A percentile compares a stretch with the other conserved stretches of the same genome.
phyloP scores from a whole-genome alignment of 2,797 vertebrate species.

The Tangara arthus region DNA sequence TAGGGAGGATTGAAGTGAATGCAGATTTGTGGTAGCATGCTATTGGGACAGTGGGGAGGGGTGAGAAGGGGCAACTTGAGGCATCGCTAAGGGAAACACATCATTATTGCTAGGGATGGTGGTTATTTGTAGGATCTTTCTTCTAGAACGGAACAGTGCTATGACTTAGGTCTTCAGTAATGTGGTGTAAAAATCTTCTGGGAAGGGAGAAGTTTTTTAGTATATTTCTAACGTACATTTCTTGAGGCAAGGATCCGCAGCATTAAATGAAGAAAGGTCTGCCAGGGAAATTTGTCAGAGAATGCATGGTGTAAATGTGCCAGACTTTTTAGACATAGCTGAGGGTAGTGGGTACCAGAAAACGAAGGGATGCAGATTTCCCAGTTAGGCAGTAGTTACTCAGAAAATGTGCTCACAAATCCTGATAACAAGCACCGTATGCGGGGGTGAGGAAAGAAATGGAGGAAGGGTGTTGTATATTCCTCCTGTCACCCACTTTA shows the following conservation, averaged over 20 bases:
- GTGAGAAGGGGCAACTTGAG: background rate
- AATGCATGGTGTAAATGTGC: background rate
- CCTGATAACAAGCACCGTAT: background rate
- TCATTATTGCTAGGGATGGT: background rate
- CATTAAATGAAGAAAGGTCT: background rate
- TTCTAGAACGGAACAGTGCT: background rate
- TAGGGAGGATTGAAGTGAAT: background rate
- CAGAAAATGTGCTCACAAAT: constrained; percentile 47
- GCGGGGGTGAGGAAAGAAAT: background rate
- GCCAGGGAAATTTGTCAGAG: background rate
- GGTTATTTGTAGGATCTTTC: background rate
- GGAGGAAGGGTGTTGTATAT: constrained; percentile 54
- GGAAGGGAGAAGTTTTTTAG: background rate
- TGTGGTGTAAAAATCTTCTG: background rate
- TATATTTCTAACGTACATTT: background rate
- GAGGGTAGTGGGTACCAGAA: background rate
- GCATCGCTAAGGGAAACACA: background rate
- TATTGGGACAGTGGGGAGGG: background rate
- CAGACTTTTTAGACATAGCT: background rate
- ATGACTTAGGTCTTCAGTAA: background rate
- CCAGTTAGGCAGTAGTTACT: background rate
- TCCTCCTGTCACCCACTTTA: constrained; percentile 37
- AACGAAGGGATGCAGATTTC: constrained; percentile 42
- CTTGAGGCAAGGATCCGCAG: background rate
- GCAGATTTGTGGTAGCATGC: background rate